Percentiles rank a stretch among this genome's conserved stretches.
Evolutionary conservation across 2,888 invertebrate species (phyloP).

Genomic region (Seira sanloemensis): DNA sequence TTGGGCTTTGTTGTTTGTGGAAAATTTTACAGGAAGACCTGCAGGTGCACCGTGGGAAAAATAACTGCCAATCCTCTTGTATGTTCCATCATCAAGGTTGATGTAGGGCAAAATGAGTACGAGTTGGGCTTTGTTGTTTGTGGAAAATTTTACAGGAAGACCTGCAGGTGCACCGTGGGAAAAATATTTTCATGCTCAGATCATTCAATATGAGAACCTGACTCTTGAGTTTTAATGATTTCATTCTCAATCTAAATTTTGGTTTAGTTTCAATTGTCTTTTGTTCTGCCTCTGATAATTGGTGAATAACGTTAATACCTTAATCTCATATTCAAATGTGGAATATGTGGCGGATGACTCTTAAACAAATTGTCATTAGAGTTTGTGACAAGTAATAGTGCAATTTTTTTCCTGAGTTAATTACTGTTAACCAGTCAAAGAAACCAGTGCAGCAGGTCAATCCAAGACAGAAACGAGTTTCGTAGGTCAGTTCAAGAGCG

Average conservation of each 20-base stretch:
- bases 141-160: background rate
- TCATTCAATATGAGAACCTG: background rate
- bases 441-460: background rate
- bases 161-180: background rate
- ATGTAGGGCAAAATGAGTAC: background rate
- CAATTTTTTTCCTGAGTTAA: too few relatives aligned
- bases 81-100: background rate
- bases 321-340: background rate
- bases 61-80: background rate
- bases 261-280: background rate
- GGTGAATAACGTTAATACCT: background rate
- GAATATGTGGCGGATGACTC: too few relatives aligned
- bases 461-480: background rate
- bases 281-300: background rate
- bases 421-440: background rate
- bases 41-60: background rate
- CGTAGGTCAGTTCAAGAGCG: background rate
- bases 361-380: too few relatives aligned
- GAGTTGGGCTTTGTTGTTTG: too few relatives aligned
- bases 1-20: too few relatives aligned
- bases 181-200: background rate
- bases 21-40: background rate
- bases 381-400: background rate
- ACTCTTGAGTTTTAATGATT: background rate
- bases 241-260: background rate